A percentile compares a stretch with the other conserved stretches of the same genome.
phyloP scores from a whole-genome alignment of 2,888 invertebrate genomes.

The Lepeophtheirus nordmannii region DNA sequence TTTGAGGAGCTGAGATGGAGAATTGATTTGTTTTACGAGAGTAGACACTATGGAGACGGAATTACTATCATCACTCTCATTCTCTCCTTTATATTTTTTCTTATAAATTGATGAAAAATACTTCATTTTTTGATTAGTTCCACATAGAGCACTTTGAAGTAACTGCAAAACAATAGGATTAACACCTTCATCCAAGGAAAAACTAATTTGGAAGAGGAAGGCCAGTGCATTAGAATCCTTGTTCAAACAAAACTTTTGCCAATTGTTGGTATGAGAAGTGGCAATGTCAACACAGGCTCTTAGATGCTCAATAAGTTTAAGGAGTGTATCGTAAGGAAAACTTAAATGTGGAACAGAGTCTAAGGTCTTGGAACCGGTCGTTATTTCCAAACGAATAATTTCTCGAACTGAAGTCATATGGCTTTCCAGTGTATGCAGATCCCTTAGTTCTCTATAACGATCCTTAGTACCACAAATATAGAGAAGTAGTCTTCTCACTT shows the following conservation, averaged over 20 bases:
- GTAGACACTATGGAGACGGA: not conserved
- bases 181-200: constrained; percentile 71
- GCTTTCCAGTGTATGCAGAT: constrained; percentile 77
- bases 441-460: constrained; percentile 79
- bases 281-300: constrained; percentile 89
- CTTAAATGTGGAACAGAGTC: constrained; percentile 33
- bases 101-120: not conserved
- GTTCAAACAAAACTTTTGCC: constrained; percentile 72
- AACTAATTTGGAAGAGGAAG: constrained; percentile 60
- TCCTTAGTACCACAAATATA: constrained; percentile 90
- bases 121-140: constrained; percentile 23
- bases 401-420: constrained; percentile 46
- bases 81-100: not conserved
- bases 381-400: not conserved
- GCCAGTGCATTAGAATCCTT: constrained; percentile 61
- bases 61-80: not conserved
- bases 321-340: constrained; percentile 66
- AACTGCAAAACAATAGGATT: constrained; percentile 78
- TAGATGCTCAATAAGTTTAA: constrained; percentile 81
- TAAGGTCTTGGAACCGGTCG: not conserved
- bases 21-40: not conserved
- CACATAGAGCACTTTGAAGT: constrained; percentile 70
- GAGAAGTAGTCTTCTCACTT: constrained; percentile 69
- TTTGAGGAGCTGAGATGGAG: constrained; percentile 45
- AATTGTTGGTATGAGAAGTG: constrained; percentile 73